Base-by-base conservation (phyloP, 2,113 vertebrate species). In the Meles meles region DNA sequence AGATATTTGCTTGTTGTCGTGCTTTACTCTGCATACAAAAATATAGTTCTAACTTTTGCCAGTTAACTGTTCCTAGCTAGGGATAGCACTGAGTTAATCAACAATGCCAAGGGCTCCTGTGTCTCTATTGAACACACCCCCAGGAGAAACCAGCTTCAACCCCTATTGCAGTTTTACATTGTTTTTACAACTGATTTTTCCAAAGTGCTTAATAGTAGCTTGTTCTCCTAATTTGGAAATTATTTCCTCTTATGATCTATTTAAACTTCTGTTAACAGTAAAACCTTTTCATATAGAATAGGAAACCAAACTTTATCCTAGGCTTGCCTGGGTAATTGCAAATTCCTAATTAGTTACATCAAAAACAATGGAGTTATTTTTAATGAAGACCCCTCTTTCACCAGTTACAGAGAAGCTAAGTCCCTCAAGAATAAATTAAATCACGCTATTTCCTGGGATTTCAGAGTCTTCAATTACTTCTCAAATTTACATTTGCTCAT, bases 331-430 rank as follows among this genome's bases (percentile, higher is more conserved):
- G 42, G 86, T 96, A 96, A 95, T 15, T 95, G 74, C 69, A 95
- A 97, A 96, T 69, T 83, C 80, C 76, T 95, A 92, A 95, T 97
- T 88, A 97, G 79, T 49, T 90, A 88, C 55, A 97, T 76, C n/a
- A n/a, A 96, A 86, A 96, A 94, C 67, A 96, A 87, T 34, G 31
- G 37, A 59, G 61, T 83, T 93, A 93, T 85, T 89, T 97, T 89
- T 87, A 90, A 93, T 34, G 72, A 34, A 91, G 91, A 94, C 25
- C 31, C 59, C 77, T 94, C 77, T 93, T 95, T 93, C 76, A 93
- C 34, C 79, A 90, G 42, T 82, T 86, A n/a, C n/a, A 11, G 39
- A 87, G 71, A 93, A 94, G 72, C 52, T 84, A 80, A 95, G 44
- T 65, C 71, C 69, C 44, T 88, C 85, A 91, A 71, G 71, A 96